A percentile compares a stretch with the other conserved stretches of the same genome.
These are phyloP conservation scores for Nasua narica DNA, from an alignment of 2,797 vertebrate genomes.

Conservation along the genomic window DNA sequence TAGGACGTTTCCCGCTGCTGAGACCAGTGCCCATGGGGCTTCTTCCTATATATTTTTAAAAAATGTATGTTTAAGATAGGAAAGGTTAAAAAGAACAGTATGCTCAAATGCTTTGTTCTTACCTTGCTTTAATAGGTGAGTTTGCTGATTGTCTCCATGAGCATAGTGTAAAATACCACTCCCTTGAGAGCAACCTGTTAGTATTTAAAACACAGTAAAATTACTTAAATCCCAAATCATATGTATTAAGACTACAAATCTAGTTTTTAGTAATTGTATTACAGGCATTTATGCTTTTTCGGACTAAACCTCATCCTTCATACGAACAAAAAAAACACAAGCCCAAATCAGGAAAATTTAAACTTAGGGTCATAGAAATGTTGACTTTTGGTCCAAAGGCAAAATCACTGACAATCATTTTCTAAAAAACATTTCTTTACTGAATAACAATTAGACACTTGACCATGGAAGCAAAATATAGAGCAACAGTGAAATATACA, in stretches of 20 bases:
- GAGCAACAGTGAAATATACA: background rate
- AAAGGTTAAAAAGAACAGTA: background rate
- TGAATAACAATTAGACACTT: background rate
- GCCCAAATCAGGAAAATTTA: background rate
- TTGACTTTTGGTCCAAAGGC: background rate
- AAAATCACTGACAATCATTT: background rate
- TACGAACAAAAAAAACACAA: slow-evolving; percentile 12
- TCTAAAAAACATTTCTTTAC: background rate
- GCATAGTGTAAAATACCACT: slow-evolving; percentile 84
- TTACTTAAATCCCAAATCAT: background rate
- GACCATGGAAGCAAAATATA: background rate
- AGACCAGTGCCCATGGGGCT: slow-evolving; percentile 75
- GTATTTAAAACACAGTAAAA: slow-evolving; percentile 73
- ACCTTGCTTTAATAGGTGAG: slow-evolving; percentile 85
- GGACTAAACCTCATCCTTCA: background rate
- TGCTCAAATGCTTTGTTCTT: slow-evolving; percentile 55
- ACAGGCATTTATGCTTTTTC: background rate
- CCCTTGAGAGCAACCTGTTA: slow-evolving; percentile 85
- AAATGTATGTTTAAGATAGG: slow-evolving; percentile 55
- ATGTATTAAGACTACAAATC: background rate
- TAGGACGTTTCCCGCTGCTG: slow-evolving; percentile 86
- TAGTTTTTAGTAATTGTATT: background rate
- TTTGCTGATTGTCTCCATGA: slow-evolving; percentile 83
- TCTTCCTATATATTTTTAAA: slow-evolving; percentile 84
- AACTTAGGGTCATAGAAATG: background rate